Percentiles rank a stretch among this genome's conserved stretches.
Evolutionary conservation across 2,888 invertebrate species (phyloP).

Genomic region (Xestia rhomboidea): DNA sequence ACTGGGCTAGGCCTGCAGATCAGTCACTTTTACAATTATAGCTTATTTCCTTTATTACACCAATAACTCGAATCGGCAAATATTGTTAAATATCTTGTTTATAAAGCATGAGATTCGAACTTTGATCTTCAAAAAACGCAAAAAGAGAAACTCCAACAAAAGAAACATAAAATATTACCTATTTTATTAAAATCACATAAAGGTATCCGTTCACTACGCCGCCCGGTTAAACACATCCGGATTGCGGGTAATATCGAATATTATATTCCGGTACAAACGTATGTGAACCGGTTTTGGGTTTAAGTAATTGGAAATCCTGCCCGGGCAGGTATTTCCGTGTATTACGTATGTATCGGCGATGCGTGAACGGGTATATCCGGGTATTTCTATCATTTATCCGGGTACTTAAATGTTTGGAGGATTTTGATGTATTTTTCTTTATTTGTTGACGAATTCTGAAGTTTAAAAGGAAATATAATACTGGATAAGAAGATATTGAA

Average conservation of each 20-base stretch:
- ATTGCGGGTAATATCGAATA: slow-evolving; percentile 68
- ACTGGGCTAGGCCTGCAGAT: too few species aligned
- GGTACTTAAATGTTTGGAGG: slow-evolving; percentile 31
- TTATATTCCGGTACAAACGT: slow-evolving; percentile 66
- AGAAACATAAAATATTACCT: slow-evolving; percentile 22
- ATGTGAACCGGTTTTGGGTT: slow-evolving; percentile 63
- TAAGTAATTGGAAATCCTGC: slow-evolving; percentile 71
- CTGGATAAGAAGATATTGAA: background rate
- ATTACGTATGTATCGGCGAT: slow-evolving; percentile 50
- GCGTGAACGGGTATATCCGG: slow-evolving; percentile 59
- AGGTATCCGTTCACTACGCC: slow-evolving; percentile 36
- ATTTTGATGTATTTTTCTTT: slow-evolving; percentile 32
- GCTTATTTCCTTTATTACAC: background rate
- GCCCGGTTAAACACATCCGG: slow-evolving; percentile 64
- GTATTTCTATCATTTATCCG: slow-evolving; percentile 51
- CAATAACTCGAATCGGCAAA: background rate
- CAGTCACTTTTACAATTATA: too few species aligned
- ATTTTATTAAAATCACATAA: slow-evolving; percentile 51
- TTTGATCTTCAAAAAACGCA: slow-evolving; percentile 22
- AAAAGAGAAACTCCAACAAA: slow-evolving; percentile 10
- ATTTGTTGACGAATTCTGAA: background rate
- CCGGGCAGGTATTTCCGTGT: slow-evolving; percentile 63
- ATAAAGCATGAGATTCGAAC: background rate
- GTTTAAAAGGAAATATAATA: too few species aligned
- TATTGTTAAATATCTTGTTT: background rate